Base-by-base conservation (phyloP, 2,888 invertebrate genomes). In the Tachina grossa region DNA sequence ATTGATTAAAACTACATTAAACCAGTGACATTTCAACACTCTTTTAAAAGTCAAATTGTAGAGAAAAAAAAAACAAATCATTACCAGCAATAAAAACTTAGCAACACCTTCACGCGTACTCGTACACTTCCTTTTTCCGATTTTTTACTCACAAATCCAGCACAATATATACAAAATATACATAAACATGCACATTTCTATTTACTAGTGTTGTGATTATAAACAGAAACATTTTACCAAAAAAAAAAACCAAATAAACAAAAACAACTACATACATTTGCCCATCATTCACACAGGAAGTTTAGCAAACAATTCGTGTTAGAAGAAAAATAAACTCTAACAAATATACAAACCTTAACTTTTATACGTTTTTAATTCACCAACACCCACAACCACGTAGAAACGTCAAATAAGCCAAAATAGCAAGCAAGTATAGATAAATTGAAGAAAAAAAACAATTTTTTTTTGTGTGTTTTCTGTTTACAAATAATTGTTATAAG, bases 251-350 rank as follows among this genome's bases (percentile, higher is more conserved):
- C 6, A 31, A 31, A 31, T 31, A 31, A 6, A 31, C 6, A 31
- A 31, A 31, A 31, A 5, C 31, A 31, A 31, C 31, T 31, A 31
- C 57, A 69, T 31, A 31, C 57, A 69, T 69, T 85, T 78, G 81
- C 78, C 77, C 82, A 69, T 82, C 82, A 85, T 72, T 74, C 55
- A 69, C 51, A 51, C 74, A 53, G 82, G 77, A 85, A 82, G 74
- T 82, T 81, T 74, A 81, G 66, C 77, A 85, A 82, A 61, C 77
- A 85, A 69, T 61, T 85, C 63, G 78, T 31, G 68, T 78, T 77
- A 61, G 68, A 63, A 39, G 41, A 41, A 45, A 53, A 53, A 10
- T 19, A 63, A 13, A 41, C 19, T 45, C 51, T n/a, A 0, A 53
- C 51, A 22, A 14, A 39, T 39, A 72, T 31, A 19, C 63, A n/a